Percentiles rank a stretch among this genome's conserved stretches.
Conservation (phyloP, 2,797 vertebrate genomes). For the Erithacus rubecula region DNA sequence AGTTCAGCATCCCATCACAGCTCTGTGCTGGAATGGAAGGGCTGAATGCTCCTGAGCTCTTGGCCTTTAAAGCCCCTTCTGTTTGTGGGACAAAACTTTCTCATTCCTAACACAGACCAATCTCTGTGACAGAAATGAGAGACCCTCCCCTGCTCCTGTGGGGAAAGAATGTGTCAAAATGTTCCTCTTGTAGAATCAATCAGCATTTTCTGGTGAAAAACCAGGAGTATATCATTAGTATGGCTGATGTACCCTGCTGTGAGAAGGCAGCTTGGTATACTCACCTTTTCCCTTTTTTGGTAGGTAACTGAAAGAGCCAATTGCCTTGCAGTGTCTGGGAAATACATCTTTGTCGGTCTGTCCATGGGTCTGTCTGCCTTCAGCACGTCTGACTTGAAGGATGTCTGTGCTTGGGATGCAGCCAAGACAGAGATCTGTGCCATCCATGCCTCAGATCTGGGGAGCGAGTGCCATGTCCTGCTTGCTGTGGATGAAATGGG, state of each 20-base stretch:
- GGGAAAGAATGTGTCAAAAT: background rate
- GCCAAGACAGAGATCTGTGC: slow-evolving; percentile 77
- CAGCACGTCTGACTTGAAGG: slow-evolving; percentile 32
- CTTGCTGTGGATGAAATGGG: slow-evolving; percentile 88
- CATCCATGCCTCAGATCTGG: slow-evolving; percentile 71
- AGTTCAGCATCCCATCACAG: background rate
- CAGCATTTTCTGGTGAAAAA: background rate
- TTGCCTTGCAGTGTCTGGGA: slow-evolving; percentile 79
- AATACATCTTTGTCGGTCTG: slow-evolving; percentile 81
- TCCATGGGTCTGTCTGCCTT: slow-evolving; percentile 80
- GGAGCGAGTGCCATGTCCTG: slow-evolving; percentile 71
- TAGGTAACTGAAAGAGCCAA: slow-evolving; percentile 78
- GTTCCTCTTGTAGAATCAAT: background rate
- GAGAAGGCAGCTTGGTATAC: background rate
- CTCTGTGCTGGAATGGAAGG: background rate
- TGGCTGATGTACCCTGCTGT: background rate
- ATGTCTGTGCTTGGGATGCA: slow-evolving; percentile 75
- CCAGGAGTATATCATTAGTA: fast-evolving
- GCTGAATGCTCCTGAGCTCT: background rate
- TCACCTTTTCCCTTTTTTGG: background rate
- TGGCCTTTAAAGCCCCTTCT: background rate
- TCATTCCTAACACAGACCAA: background rate
- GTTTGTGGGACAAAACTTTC: background rate
- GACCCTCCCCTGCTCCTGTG: background rate
- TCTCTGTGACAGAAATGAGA: background rate